Evolutionary conservation across 2,888 invertebrate species (phyloP).

Genomic region (Frankliniella intonsa): DNA sequence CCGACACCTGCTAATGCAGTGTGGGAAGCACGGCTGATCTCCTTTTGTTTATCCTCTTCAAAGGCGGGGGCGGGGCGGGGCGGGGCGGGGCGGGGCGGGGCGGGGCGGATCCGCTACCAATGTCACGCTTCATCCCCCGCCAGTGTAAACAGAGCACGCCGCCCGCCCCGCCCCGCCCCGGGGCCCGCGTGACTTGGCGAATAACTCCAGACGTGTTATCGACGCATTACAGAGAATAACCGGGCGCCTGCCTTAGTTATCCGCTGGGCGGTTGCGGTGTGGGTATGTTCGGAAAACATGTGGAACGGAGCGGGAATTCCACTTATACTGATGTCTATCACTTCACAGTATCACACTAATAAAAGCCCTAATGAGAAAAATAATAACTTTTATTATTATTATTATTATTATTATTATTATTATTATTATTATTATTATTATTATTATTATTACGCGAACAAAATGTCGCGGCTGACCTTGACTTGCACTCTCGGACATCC

Average conservation of each 20-base stretch:
- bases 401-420: no score
- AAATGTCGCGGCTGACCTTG: no score
- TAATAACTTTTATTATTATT: no score
- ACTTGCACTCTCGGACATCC: no score
- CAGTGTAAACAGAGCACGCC: background rate
- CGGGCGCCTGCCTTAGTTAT: background rate
- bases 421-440: no score
- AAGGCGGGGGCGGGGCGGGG: background rate
- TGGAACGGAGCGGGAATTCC: no score
- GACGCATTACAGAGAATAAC: no score
- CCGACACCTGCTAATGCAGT: slow-evolving; percentile 17
- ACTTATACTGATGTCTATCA: no score
- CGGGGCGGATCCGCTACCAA: background rate
- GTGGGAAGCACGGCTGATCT: slow-evolving; percentile 13
- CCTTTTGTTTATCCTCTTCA: slow-evolving; percentile 17
- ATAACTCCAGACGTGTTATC: background rate
- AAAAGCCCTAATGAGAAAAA: no score
- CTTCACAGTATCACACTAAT: no score
- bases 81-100: background rate
- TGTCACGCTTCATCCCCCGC: slow-evolving; percentile 6
- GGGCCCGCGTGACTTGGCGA: background rate
- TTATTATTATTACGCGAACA: no score
- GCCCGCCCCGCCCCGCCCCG: background rate
- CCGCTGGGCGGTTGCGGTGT: background rate
- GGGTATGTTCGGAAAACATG: no score